phyloP scores from a whole-genome alignment of 2,888 invertebrate species.

The Sarcophaga carnaria region DNA sequence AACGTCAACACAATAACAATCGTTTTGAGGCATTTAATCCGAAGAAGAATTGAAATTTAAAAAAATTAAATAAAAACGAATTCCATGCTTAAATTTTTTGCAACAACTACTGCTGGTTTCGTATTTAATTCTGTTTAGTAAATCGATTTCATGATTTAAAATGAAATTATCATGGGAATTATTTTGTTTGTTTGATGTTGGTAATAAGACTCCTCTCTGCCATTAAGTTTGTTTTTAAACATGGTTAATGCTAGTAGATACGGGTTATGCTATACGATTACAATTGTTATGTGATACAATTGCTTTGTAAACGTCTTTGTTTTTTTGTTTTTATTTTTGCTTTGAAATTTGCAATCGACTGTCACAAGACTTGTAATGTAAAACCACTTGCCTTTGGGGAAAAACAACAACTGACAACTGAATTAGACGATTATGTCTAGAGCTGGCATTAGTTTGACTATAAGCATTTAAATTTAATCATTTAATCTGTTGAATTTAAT shows the following conservation, averaged over 20 bases:
- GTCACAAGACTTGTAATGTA: conserved; percentile 38
- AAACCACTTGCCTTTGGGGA: conserved; percentile 7
- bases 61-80: not conserved
- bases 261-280: not conserved
- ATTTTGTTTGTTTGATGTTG: conserved; percentile 11
- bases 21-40: conserved; percentile 8
- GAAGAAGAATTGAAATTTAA: not conserved
- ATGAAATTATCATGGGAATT: conserved; percentile 50
- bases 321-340: not conserved
- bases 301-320: not conserved
- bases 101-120: conserved; percentile 20
- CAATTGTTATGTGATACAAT: not conserved
- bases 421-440: conserved; percentile 4
- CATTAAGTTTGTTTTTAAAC: conserved; percentile 20
- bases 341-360: conserved; percentile 7
- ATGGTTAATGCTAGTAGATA: conserved; percentile 11
- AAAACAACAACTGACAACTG: conserved; percentile 4
- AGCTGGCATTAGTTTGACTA: conserved; percentile 9
- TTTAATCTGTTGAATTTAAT: conserved; percentile 35
- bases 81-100: conserved; percentile 12
- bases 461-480: conserved; percentile 47
- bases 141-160: conserved; percentile 22
- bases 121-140: conserved; percentile 33
- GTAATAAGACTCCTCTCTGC: not conserved
- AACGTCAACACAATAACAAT: not conserved